Base-by-base conservation (phyloP, 2,888 invertebrate species). In the Erannis defoliaria region DNA sequence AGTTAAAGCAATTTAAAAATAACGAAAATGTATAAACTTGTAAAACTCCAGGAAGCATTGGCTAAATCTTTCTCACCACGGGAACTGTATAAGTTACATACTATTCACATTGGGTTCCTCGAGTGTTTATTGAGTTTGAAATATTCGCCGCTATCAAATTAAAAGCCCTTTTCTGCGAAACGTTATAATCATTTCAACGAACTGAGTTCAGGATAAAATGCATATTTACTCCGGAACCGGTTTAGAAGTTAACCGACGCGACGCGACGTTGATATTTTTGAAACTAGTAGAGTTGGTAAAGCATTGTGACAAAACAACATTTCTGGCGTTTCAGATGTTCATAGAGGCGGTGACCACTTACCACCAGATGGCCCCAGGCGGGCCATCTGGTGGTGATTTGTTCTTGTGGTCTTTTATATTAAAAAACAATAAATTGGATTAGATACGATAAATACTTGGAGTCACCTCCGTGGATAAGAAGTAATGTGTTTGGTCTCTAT, bases 171-270 rank as follows among this genome's bases (percentile, higher is more conserved):
- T 54, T 58, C 58, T 37, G 49, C 55, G 33, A 45, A 56, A 45
- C 33, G 4, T 45, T 40, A 18, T 60, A 55, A 57, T 62, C 29
- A 68, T 56, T 43, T 45, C 43, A 40, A 31, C 18, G 55, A 59
- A 61, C 45, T 33, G 35, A 49, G 14, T 19, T 37, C 23, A 35
- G 19, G 55, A 55, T 58, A 45, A 50, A 45, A 50, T 38, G 43
- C 19, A 37, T 51, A n/a, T n/a, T n/a, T n/a, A 46, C 59, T 40
- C 31, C 51, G 38, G 64, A 67, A 58, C 64, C 64, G 42, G 62
- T 64, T 54, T 54, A 10, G 40, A 26, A 12, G 10, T 14, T 9
- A 37, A 18, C 37, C 42, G 35, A 40, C 18, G n/a, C n/a, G n/a
- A n/a, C n/a, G n/a, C n/a, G 0, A 14, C 16, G 33, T 9, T 9